A percentile compares a stretch with the other conserved stretches of the same genome.
phyloP scores from a whole-genome alignment of 1,140 invertebrate species.

The Euwallacea fornicatus region DNA sequence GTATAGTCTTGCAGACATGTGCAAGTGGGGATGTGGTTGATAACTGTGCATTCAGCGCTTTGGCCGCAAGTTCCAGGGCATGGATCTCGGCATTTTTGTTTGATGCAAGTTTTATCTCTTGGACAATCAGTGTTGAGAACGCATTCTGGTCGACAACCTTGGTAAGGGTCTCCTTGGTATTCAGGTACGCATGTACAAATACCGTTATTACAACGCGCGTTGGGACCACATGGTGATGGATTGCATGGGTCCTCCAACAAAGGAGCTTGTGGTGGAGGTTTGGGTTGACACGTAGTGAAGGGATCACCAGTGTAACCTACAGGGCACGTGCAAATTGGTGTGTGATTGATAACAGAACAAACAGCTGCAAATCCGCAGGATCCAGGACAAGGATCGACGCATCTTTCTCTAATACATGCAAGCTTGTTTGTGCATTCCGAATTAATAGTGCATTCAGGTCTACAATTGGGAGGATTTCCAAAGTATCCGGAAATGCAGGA shows the following conservation, averaged over 20 bases:
- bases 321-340: conserved; percentile 69
- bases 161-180: conserved; percentile 70
- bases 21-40: conserved; percentile 71
- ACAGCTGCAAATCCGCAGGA: conserved; percentile 71
- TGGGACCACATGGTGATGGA: conserved; percentile 69
- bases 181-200: conserved; percentile 66
- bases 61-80: conserved; percentile 71
- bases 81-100: conserved; percentile 71
- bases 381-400: conserved; percentile 68
- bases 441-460: conserved; percentile 68
- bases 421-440: conserved; percentile 64
- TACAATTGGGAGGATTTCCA: conserved; percentile 69
- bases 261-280: conserved; percentile 47
- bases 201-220: conserved; percentile 63
- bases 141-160: conserved; percentile 70
- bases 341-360: conserved; percentile 72
- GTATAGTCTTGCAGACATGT: conserved; percentile 64
- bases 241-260: conserved; percentile 60
- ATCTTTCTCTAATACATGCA: conserved; percentile 64
- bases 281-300: conserved; percentile 48
- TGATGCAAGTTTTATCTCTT: conserved; percentile 66
- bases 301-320: conserved; percentile 67
- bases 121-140: conserved; percentile 69
- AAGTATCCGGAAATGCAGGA: conserved; percentile 61
- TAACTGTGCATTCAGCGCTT: conserved; percentile 68